Evolutionary conservation across 2,113 vertebrate genomes (phyloP), one percentile per base, ranked within the genome.

Genomic region (Chaetodon trifascialis): DNA sequence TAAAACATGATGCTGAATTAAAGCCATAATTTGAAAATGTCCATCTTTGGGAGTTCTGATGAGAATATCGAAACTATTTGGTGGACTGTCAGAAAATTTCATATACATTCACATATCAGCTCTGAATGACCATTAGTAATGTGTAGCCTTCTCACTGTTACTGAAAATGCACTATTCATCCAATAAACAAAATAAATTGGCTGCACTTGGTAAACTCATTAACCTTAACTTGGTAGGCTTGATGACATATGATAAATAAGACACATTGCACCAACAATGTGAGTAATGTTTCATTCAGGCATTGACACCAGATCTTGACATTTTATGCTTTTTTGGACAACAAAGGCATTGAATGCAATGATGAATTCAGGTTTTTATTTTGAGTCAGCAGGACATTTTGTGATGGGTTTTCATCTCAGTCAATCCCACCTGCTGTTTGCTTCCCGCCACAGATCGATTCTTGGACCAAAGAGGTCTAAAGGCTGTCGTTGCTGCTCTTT

Each of bases 341-440:
- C 69, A 85, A 63, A 86, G 14, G 16, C 12, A 19, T 88, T 49
- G 47, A 69, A 69, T 80, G 52, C 56, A 64, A 58, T 76, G 76
- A 79, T 51, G 49, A 76, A 81, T 75, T 25, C 49, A 52, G 42
- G 21, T 68, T 83, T 86, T 83, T 78, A 36, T 88, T 83, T 75
- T 46, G 74, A 79, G 40, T 78, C 76, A 0, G 60, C 73, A 46
- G 25, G 66, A 65, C n/a, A n/a, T 82, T 85, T 51, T 74, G 36
- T 63, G 65, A 19, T 73, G 74, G n/a, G 19, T 25, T 81, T 85
- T 76, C 73, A 76, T 74, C 62, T 76, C 49, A 49, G 66, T 76
- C 72, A 76, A 56, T 82, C 80, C 76, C 42, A 58, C 59, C 73
- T 70, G 73, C 63, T 55, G 76, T 78, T 40, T 72, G 38, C 55